Base-by-base conservation (phyloP, 1,140 invertebrate genomes). In the Heliconius congener region DNA sequence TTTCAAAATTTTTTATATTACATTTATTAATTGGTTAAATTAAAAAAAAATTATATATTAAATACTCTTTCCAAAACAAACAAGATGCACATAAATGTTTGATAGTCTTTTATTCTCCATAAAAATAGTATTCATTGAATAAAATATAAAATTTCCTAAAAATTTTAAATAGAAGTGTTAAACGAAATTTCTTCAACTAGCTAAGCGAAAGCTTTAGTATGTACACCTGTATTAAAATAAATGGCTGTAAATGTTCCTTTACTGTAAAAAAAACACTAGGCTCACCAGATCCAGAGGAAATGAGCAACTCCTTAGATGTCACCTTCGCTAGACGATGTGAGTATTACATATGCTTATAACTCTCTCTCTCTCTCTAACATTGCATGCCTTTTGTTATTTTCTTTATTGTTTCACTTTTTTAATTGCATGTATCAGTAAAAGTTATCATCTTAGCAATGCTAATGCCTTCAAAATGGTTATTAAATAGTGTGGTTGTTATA, bases 211-310 rank as follows among this genome's bases (percentile, higher is more conserved):
- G 50, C 50, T 52, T 52, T 19, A 19, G 18, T 23, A 19, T 57
- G 18, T 57, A 57, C 23, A 57, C 3, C 8, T 57, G 8, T 37
- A 71, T 39, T 30, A 8, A 23, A 60, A 34, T 3, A 37, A n/a
- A 60, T 60, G 57, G 57, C 60, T 66, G 60, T 66, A 66, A 66
- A 66, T 66, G 60, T 66, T 66, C 60, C 60, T 66, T 66, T 66
- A 66, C 27, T 66, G 60, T 30, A 66, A 66, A 57, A 34, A 37
- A 27, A 72, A 82, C 73, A 81, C 75, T 90, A 94, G 92, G 91
- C 74, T 79, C 84, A 9, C 84, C 88, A 5, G 92, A 92, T 27
- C 57, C 80, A 2, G 91, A 91, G 1, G 91, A 92, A 71, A 73
- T 85, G 27, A 81, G 77, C 18, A 74, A 76, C 55, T 92, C 88